Evolutionary conservation across 2,888 invertebrate genomes (phyloP).

Genomic region (Liodrosophila aerea): DNA sequence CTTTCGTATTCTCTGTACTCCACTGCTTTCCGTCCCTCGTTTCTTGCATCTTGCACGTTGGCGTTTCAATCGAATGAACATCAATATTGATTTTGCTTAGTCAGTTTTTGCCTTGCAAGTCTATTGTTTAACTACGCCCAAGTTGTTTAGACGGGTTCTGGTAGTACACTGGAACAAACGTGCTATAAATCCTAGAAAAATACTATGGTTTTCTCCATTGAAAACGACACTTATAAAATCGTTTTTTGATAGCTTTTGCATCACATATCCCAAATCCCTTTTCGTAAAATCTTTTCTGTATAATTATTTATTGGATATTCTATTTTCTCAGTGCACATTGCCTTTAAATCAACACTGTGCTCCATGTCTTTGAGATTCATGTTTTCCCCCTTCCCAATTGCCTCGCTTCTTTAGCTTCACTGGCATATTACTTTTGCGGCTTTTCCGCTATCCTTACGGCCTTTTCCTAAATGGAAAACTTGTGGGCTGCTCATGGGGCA

Average conservation of each 20-base stretch:
- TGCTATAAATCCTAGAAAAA: too few species aligned
- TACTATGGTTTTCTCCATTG: too few species aligned
- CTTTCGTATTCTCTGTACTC: conserved; percentile 5
- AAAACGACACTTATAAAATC: too few species aligned
- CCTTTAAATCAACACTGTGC: conserved; percentile 53
- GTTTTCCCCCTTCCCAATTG: not conserved
- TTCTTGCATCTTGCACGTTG: conserved; percentile 34
- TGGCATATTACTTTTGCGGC: conserved; percentile 56
- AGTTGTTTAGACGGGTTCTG: conserved; percentile 27
- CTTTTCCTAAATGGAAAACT: conserved; percentile 53
- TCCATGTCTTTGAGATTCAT: conserved; percentile 10
- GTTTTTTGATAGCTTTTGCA: too few species aligned
- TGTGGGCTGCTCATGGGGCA: conserved; percentile 53
- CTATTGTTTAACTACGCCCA: conserved; percentile 57
- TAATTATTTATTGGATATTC: not conserved
- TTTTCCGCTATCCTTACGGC: conserved; percentile 35
- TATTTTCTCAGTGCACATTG: conserved; percentile 3
- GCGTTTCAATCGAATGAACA: conserved; percentile 57
- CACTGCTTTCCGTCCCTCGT: not conserved
- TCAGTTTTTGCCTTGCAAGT: conserved; percentile 38
- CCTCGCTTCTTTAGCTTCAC: conserved; percentile 12
- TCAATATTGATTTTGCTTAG: conserved; percentile 68
- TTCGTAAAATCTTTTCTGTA: not conserved
- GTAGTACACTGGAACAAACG: not conserved
- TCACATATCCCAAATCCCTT: too few species aligned